A percentile compares a stretch with the other conserved stretches of the same genome.
Conservation (phyloP, 2,797 vertebrate genomes). For the Eulemur albifrons region DNA sequence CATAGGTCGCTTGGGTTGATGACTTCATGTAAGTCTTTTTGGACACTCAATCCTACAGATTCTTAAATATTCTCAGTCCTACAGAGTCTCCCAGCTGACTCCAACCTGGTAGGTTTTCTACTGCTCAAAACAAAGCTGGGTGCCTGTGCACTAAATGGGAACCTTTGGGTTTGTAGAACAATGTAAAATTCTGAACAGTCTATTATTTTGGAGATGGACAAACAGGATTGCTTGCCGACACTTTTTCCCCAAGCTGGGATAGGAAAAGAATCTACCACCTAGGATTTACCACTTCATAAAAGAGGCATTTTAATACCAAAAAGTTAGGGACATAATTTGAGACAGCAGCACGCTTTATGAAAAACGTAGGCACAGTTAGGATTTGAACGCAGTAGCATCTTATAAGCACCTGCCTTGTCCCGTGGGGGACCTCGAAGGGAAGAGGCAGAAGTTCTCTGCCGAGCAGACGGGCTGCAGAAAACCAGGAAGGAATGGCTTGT, state of each 20-base stretch:
- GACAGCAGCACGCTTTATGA: not conserved
- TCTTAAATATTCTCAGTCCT: not conserved
- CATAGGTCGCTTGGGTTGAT: not conserved
- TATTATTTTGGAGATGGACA: not conserved
- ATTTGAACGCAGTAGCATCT: not conserved
- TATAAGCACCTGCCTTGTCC: not conserved
- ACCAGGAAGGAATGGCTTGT: not conserved
- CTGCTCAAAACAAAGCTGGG: not conserved
- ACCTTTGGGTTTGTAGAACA: not conserved
- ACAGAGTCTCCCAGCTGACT: not conserved
- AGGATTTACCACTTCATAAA: not conserved
- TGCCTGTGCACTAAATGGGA: not conserved
- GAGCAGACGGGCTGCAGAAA: not conserved
- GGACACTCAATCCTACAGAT: not conserved
- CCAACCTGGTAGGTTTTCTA: not conserved
- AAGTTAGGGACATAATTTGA: not conserved
- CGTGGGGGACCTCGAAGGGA: not conserved
- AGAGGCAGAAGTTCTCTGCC: not conserved
- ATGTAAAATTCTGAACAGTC: not conserved
- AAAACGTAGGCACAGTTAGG: not conserved
- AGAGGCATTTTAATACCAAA: not conserved
- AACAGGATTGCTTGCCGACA: not conserved
- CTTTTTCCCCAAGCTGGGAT: not conserved
- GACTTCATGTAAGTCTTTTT: not conserved
- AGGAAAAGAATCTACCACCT: not conserved